Evolutionary conservation across 1,140 invertebrate species (phyloP), one percentile per base, ranked within the genome.

Genomic region (Leptoteleia sp.): DNA sequence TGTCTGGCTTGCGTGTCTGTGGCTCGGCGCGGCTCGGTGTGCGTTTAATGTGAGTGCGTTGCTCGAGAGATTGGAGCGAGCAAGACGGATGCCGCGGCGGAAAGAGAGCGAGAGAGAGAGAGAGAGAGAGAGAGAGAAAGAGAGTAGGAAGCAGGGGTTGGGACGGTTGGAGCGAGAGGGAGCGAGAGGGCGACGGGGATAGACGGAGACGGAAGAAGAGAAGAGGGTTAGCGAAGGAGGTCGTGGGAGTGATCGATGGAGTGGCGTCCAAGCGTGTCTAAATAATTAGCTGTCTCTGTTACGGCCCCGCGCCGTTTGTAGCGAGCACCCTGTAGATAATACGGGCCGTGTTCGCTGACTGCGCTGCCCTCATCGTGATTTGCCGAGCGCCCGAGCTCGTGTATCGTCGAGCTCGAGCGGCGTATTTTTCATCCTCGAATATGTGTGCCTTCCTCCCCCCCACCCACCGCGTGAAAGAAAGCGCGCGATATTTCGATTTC

Each of bases 271-370:
- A 86, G 83, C 87, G 88, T 87, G 83, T 88, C 87, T 89, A 89
- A 89, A 89, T 89, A 89, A 89, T 89, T 89, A 89, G 87, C 87
- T 89, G 88, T 88, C 86, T 85, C 85, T 84, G 82, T 85, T 80
- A 70, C 83, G 82, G 83, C 79, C 82, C 83, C 82, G 79, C 79
- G 59, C 82, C 86, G 87, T 88, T 88, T 86, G 84, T 87, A 86
- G 71, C 79, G 75, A 79, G 80, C 81, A 84, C 81, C 82, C 81
- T 81, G 79, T 82, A 83, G 79, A 83, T 83, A 82, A 83, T 81
- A 77, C 79, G 61, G 70, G 57, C 71, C 76, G 59, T 75, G 83
- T 82, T 82, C 79, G 84, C 81, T 83, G 83, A 86, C 83, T 84
- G 70, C 55, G 72, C 73, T 65, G 59, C 78, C 81, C 76, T 76